phyloP scores from a whole-genome alignment of 2,113 vertebrate species.

The Petaurus breviceps region DNA sequence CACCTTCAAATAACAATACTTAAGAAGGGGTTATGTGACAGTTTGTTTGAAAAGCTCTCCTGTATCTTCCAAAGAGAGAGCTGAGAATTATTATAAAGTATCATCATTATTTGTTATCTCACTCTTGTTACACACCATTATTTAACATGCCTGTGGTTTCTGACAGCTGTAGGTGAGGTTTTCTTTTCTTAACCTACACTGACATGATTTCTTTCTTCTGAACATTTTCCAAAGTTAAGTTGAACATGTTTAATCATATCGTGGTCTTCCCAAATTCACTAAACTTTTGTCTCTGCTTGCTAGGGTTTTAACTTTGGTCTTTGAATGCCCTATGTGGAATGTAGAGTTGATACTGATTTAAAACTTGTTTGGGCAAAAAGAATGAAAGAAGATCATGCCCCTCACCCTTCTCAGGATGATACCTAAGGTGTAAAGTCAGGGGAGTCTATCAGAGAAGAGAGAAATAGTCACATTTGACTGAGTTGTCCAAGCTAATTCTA shows the following conservation, averaged over 20 bases:
- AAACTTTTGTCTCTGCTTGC: background rate
- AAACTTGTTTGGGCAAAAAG: background rate
- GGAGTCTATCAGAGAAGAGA: background rate
- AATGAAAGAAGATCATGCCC: background rate
- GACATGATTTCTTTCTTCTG: background rate
- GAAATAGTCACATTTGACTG: background rate
- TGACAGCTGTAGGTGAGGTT: background rate
- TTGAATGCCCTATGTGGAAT: background rate
- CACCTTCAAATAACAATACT: background rate
- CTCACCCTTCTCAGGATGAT: background rate
- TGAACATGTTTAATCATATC: background rate
- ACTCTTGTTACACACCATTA: background rate
- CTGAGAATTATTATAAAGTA: background rate
- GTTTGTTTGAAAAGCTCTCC: background rate
- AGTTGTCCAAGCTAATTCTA: background rate
- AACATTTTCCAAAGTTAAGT: background rate
- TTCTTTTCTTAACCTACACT: slow-evolving; percentile 7
- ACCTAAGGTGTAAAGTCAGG: background rate
- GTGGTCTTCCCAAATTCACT: background rate
- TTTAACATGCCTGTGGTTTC: background rate
- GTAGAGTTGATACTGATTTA: background rate
- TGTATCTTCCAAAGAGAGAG: background rate
- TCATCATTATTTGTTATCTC: background rate
- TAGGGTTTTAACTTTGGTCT: background rate
- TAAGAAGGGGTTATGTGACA: background rate